Evolutionary conservation across 1,140 invertebrate species (phyloP).

Genomic region (Drosophila subobscura): DNA sequence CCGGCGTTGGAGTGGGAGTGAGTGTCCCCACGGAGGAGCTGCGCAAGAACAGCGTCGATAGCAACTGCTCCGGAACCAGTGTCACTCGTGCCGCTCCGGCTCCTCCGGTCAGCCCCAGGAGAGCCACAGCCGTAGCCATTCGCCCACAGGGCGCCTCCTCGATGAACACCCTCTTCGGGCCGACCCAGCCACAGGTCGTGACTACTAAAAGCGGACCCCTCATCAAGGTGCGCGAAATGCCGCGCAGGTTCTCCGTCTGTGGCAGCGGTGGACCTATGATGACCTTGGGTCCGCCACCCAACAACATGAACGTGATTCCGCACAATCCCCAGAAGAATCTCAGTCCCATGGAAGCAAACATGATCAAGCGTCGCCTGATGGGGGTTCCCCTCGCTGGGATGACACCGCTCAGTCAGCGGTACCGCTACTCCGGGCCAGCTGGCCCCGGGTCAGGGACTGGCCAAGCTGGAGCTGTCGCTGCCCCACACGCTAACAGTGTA

Average conservation of each 20-base stretch:
- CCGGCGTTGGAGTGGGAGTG: too few species aligned
- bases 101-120: conserved; percentile 8
- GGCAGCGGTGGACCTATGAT: conserved; percentile 19
- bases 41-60: conserved; percentile 51
- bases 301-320: not conserved
- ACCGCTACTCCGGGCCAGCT: conserved; percentile 37
- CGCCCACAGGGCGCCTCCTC: conserved; percentile 17
- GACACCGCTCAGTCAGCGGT: conserved; percentile 36
- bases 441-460: not conserved
- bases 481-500: conserved; percentile 27
- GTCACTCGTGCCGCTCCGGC: not conserved
- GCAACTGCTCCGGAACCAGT: conserved; percentile 11
- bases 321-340: not conserved
- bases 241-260: conserved; percentile 57
- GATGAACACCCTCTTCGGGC: conserved; percentile 31
- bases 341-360: not conserved
- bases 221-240: conserved; percentile 38
- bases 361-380: conserved; percentile 54
- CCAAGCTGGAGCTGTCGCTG: not conserved
- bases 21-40: conserved; percentile 1
- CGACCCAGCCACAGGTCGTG: not conserved
- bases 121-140: conserved; percentile 6
- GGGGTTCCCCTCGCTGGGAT: not conserved
- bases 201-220: not conserved
- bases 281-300: not conserved